Conservation (phyloP, 2,113 vertebrate species). For the Pollachius pollachius region DNA sequence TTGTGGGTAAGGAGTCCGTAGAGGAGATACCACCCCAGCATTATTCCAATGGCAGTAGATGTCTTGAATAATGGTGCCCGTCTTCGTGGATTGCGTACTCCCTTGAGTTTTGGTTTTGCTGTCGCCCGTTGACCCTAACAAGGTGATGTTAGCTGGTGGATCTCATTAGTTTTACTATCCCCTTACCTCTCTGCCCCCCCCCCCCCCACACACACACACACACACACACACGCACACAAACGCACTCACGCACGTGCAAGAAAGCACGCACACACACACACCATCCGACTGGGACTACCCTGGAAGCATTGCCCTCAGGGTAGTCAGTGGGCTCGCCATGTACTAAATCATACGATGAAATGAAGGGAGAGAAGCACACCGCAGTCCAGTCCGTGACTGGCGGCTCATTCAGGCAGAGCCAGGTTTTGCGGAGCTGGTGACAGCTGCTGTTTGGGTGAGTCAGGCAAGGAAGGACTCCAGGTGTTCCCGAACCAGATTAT, state of each 20-base stretch:
- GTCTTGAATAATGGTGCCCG: constrained; percentile 1
- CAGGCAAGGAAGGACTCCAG: constrained; percentile 42
- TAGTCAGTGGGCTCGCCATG: no score
- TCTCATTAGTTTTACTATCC: no score
- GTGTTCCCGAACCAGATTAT: constrained; percentile 61
- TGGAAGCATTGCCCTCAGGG: no score
- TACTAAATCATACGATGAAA: no score
- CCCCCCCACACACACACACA: not conserved
- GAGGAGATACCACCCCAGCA: not conserved
- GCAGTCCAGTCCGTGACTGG: no score
- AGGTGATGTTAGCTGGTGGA: no score
- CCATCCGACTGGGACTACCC: no score
- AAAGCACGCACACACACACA: no score
- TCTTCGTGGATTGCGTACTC: not conserved
- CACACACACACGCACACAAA: no score
- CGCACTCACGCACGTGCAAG: no score
- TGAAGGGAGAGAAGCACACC: no score
- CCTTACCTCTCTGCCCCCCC: constrained; percentile 9
- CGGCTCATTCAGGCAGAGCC: constrained; percentile 46
- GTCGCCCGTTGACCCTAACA: no score
- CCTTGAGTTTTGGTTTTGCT: not conserved
- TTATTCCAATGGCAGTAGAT: not conserved
- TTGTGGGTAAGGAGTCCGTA: constrained; percentile 23
- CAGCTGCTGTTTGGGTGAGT: constrained; percentile 57
- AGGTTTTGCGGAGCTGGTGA: constrained; percentile 46